These are phyloP conservation scores for Papilio aristodemus DNA, from an alignment of 1,140 invertebrate species.

Conservation along the genomic window DNA sequence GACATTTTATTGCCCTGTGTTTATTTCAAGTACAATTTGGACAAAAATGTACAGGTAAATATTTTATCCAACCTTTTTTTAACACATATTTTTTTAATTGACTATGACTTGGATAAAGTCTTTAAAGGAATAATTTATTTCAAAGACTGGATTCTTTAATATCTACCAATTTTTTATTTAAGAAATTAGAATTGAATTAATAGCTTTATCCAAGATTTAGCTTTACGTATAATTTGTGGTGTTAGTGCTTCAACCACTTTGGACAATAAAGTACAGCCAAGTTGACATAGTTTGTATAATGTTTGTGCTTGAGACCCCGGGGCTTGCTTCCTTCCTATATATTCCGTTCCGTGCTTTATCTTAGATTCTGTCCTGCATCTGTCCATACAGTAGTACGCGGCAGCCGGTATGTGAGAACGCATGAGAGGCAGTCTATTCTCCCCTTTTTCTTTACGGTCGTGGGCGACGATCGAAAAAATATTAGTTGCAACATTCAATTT, in stretches of 20 bases:
- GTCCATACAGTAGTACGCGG: conserved; percentile 45
- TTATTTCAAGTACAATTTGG: not conserved
- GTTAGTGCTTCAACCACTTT: conserved; percentile 32
- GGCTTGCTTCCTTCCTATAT: conserved; percentile 58
- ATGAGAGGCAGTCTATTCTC: conserved; percentile 43
- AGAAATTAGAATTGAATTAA: not conserved
- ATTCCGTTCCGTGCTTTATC: conserved; percentile 48
- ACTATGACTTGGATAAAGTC: conserved; percentile 27
- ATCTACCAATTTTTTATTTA: no score
- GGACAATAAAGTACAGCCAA: conserved; percentile 70
- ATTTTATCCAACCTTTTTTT: conserved; percentile 2
- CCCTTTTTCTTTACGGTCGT: conserved; percentile 18
- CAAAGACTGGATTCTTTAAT: no score
- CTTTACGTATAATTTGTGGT: conserved; percentile 26
- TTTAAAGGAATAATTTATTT: not conserved
- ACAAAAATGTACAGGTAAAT: not conserved
- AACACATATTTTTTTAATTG: not conserved
- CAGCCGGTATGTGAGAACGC: conserved; percentile 47
- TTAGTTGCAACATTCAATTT: conserved; percentile 57
- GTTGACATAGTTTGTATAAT: conserved; percentile 53
- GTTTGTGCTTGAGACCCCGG: conserved; percentile 60
- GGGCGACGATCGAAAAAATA: not conserved
- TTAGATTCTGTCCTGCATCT: conserved; percentile 62
- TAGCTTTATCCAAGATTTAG: conserved; percentile 33
- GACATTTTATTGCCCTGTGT: not conserved